phyloP scores from a whole-genome alignment of 2,113 vertebrate genomes.

The Salminus brasiliensis region DNA sequence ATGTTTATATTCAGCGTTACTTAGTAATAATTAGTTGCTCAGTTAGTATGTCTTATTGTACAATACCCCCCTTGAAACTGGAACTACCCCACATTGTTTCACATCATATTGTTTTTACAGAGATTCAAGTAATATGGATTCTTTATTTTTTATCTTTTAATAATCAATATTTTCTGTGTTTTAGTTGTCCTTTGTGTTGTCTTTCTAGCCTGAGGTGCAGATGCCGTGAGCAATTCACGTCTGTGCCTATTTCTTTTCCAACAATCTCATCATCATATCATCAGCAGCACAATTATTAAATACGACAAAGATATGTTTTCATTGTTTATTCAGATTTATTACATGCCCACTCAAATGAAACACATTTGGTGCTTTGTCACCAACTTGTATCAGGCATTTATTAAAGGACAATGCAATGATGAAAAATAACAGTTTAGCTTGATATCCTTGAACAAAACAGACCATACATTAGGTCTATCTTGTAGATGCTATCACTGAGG shows the following conservation, averaged over 20 bases:
- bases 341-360: background rate
- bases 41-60: no score
- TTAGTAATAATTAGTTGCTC: no score
- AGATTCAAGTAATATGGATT: no score
- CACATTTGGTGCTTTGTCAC: background rate
- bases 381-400: background rate
- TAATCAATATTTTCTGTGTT: no score
- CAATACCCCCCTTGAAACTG: no score
- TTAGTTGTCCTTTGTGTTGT: no score
- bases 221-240: background rate
- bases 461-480: background rate
- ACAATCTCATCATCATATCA: background rate
- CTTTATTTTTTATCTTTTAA: no score
- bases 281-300: slow-evolving; percentile 8
- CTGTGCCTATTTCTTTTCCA: no score
- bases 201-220: background rate
- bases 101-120: no score
- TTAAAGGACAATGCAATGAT: background rate
- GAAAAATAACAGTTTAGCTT: background rate
- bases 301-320: background rate
- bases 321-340: slow-evolving; percentile 20
- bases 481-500: background rate
- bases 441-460: background rate
- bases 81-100: no score
- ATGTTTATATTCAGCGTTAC: no score